Evolutionary conservation across 2,797 vertebrate species (phyloP).

Genomic region (Rhinella marina): DNA sequence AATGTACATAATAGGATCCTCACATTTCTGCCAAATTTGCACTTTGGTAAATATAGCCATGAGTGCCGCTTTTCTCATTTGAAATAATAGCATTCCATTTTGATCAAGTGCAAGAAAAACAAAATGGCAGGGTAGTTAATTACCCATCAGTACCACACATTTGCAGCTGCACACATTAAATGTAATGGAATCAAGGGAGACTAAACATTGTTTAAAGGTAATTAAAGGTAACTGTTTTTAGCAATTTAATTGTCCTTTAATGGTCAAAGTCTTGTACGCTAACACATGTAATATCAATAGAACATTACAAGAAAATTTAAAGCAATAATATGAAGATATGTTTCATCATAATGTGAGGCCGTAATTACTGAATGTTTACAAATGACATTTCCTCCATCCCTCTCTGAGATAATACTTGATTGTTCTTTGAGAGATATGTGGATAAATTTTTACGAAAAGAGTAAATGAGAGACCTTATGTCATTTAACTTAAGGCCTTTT

Average conservation of each 20-base stretch:
- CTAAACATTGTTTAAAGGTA: conserved; percentile 41
- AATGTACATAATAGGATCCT: neutral
- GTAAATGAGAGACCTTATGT: neutral
- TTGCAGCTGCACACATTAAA: conserved; percentile 32
- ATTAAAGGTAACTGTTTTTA: neutral
- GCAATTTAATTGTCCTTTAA: conserved; percentile 19
- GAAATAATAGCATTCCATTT: conserved; percentile 1
- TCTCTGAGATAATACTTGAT: neutral
- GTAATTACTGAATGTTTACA: neutral
- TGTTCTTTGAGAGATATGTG: neutral
- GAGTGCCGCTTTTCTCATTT: neutral
- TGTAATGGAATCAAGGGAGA: neutral
- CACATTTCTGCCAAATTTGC: neutral
- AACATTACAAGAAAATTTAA: neutral
- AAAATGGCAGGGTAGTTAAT: conserved; percentile 22
- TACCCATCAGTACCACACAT: neutral
- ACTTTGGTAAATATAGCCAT: neutral
- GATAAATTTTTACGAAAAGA: neutral
- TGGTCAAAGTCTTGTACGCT: neutral
- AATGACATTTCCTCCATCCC: neutral
- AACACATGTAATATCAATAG: neutral
- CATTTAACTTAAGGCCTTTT: neutral
- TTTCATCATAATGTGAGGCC: neutral
- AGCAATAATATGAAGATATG: neutral
- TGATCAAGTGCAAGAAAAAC: conserved; percentile 13